Evolutionary conservation across 2,113 vertebrate species (phyloP), one percentile per base, ranked within the genome.

Genomic region (Tringa solitaria): DNA sequence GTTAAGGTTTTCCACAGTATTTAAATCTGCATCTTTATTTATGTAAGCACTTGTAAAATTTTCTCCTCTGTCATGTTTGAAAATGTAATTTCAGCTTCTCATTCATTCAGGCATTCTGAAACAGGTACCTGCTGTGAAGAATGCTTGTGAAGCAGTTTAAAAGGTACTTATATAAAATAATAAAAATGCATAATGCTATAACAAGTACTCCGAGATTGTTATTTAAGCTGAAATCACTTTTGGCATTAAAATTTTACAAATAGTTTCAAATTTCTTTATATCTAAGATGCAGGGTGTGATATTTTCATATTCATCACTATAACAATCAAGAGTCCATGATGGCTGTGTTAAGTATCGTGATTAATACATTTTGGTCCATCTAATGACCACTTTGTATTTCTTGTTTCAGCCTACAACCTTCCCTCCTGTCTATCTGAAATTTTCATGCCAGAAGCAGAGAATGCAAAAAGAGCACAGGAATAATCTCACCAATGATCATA

Each of bases 301-400:
- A 26, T 68, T 84, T 84, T 65, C 27, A 9, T 46, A 4, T 57
- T 88, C 46, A 59, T 37, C 57, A 21, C 32, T 70, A 9, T 3
- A 57, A 50, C 12, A n/a, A 24, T 13, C 32, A 48, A 85, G 63
- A 83, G 22, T 17, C 15, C 46, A 12, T 22, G 14, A 15, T 50
- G 0, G 0, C 27, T 75, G 53, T 27, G 8, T 51, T 46, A 20
- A 46, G 37, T 41, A 20, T 3, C 19, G 37, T 4, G 6, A 92
- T 87, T 78, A 35, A 65, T 14, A 26, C 2, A 26, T 48, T 48
- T 82, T 54, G 22, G n/a, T n/a, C 28, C 61, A 70, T 39, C 63
- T 61, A 78, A 84, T 0, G 0, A 57, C 10, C 0, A 0, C 48
- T 28, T 59, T 76, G 14, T 39, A 20, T 37, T 72, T 61, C 3